phyloP scores from a whole-genome alignment of 2,888 invertebrate species.

The Diplolepis rosae region DNA sequence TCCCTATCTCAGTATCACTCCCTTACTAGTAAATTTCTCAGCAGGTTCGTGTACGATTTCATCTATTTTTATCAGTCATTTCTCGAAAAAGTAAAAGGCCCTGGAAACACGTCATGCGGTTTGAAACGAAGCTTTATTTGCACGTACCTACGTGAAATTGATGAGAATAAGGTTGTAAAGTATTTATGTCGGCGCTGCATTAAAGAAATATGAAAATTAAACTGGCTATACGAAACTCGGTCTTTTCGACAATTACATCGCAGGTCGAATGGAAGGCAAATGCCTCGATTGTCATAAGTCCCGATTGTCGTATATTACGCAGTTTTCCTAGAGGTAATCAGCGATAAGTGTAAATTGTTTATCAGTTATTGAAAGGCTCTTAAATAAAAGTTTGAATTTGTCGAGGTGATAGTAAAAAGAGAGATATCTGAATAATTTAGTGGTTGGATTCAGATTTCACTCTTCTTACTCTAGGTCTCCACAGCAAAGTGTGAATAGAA shows the following conservation, averaged over 20 bases:
- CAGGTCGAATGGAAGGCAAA: constrained; percentile 23
- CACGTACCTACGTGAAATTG: constrained; percentile 48
- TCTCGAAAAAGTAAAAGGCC: constrained; percentile 16
- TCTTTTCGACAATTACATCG: constrained; percentile 17
- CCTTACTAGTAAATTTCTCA: neutral
- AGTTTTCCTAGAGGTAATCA: neutral
- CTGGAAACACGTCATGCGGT: constrained; percentile 9
- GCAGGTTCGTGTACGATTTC: constrained; percentile 1
- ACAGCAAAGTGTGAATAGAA: neutral
- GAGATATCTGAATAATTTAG: neutral
- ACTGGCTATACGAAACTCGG: constrained; percentile 23
- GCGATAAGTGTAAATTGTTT: neutral
- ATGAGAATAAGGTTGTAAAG: constrained; percentile 34
- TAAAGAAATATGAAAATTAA: constrained; percentile 28
- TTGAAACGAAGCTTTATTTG: constrained; percentile 32
- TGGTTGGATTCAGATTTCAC: neutral
- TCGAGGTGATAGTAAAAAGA: neutral
- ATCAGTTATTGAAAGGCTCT: neutral
- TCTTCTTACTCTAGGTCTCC: neutral
- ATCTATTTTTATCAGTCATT: constrained; percentile 16
- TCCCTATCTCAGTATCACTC: neutral
- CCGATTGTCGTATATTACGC: constrained; percentile 13
- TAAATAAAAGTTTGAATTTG: neutral
- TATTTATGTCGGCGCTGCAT: constrained; percentile 30
- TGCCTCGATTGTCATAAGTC: neutral